Evolutionary conservation across 2,888 invertebrate genomes (phyloP), one percentile per base, ranked within the genome.

Genomic region (Carcina quercana): DNA sequence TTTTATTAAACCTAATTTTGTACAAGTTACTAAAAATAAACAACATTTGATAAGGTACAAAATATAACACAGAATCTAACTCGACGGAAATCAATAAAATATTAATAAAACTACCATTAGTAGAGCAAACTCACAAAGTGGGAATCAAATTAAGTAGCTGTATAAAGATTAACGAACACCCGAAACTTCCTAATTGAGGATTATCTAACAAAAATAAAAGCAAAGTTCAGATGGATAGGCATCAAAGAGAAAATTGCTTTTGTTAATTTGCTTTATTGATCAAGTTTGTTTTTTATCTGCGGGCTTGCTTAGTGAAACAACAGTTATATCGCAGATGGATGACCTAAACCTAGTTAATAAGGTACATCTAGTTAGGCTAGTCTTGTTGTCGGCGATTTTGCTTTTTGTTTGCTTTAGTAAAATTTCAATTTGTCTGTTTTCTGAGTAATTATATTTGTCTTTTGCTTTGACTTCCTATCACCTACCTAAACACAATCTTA

Each of bases 111-210:
- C 34, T 29, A 27, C 10, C 22, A 27, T n/a, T 34, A 45, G 34
- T 38, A 35, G 15, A 31, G 33, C 17, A 27, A 36, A 35, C 35
- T 46, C 39, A 43, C n/a, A 47, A 48, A 45, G 40, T 36, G 40
- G 37, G 34, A 47, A 48, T 50, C 53, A 47, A 59, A 59, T 57
- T 49, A 45, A 47, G 49, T 37, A 45, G 40, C 49, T 37, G 44
- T 39, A 47, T 39, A 21, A 37, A 45, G 52, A 54, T 51, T 46
- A 43, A 39, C 37, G 32, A 40, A 43, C n/a, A n/a, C 36, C 20
- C 35, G 34, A 45, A 62, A 61, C 51, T 67, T 58, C 52, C 42
- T 61, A 63, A 63, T 61, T 59, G 59, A 47, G 50, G 38, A 61
- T 64, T 61, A 63, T 59, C 46, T 53, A 49, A 50, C 43, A 42